Conservation (phyloP, 2,113 vertebrate genomes). For the Hyaena hyaena region DNA sequence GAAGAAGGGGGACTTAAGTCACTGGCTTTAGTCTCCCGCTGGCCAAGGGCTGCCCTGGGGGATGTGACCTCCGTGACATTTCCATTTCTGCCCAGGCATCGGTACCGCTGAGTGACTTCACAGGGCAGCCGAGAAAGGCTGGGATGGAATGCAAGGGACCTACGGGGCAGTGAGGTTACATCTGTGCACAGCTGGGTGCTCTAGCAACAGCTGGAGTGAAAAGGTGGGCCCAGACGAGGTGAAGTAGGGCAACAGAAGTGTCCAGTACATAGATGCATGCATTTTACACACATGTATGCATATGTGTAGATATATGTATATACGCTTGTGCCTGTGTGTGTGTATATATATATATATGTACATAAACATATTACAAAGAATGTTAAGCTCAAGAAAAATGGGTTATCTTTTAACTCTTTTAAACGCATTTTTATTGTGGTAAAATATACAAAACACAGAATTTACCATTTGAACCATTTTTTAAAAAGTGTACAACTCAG, state of each 20-base stretch:
- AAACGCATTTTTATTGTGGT: background rate
- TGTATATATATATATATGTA: background rate
- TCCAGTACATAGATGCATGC: background rate
- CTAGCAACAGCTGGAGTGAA: background rate
- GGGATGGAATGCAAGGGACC: background rate
- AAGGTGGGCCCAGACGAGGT: background rate
- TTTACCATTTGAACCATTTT: background rate
- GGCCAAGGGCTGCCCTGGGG: background rate
- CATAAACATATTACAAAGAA: background rate
- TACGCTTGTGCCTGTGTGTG: too few relatives aligned
- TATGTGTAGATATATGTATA: too few relatives aligned
- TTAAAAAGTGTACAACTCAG: background rate
- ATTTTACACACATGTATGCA: fast-evolving
- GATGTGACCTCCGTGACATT: background rate
- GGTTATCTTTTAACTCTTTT: background rate
- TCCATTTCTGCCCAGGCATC: background rate
- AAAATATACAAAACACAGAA: background rate
- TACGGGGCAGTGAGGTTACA: background rate
- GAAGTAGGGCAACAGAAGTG: background rate
- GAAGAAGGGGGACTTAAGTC: background rate
- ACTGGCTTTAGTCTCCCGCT: background rate
- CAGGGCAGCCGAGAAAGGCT: background rate
- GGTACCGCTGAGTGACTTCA: background rate
- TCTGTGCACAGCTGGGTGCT: background rate
- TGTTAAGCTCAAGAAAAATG: background rate